A percentile compares a stretch with the other conserved stretches of the same genome.
phyloP scores from a whole-genome alignment of 2,797 vertebrate species.

The Sarcoramphus papa region DNA sequence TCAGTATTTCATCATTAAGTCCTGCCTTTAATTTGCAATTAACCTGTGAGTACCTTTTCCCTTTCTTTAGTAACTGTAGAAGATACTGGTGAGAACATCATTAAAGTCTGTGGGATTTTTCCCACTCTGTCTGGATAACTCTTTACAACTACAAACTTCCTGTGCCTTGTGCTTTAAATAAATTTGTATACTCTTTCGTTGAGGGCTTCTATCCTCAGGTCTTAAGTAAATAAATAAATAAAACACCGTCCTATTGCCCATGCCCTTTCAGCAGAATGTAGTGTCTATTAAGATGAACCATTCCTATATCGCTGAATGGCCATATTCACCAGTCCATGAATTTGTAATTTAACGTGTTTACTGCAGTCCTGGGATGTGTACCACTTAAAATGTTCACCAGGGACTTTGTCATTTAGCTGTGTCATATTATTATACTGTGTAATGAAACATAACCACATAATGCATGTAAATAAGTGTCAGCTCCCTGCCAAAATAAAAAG shows the following conservation, averaged over 20 bases:
- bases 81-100: neutral
- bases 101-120: neutral
- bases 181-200: neutral
- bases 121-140: neutral
- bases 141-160: neutral
- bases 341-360: constrained; percentile 16
- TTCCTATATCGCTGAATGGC: neutral
- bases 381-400: constrained; percentile 7
- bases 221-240: constrained; percentile 31
- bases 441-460: constrained; percentile 59
- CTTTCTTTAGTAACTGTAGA: neutral
- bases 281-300: constrained; percentile 9
- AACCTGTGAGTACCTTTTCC: neutral
- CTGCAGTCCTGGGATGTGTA: neutral
- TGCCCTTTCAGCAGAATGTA: neutral
- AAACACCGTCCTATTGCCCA: neutral
- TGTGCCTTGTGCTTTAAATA: neutral
- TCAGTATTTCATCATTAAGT: neutral
- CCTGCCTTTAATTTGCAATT: constrained; percentile 29
- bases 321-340: neutral
- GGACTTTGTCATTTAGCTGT: constrained; percentile 44
- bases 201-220: neutral
- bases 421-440: constrained; percentile 40
- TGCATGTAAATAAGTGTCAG: constrained; percentile 51
- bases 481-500: constrained; percentile 32